Percentiles rank a stretch among this genome's conserved stretches.
Conservation (phyloP, 2,113 vertebrate species). For the Percopsis transmontana region DNA sequence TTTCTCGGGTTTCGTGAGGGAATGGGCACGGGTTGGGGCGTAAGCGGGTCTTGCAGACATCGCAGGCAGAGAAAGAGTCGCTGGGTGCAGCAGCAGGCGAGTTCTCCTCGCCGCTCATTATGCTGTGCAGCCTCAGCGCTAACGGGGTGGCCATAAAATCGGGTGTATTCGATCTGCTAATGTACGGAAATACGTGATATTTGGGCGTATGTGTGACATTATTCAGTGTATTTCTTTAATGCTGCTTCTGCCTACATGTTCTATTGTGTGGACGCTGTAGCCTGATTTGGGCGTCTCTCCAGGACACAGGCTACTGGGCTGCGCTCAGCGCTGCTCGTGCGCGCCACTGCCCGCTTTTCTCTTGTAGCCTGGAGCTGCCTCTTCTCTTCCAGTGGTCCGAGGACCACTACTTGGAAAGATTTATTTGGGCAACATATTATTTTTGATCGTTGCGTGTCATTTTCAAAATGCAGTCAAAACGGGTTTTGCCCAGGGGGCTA, state of each 20-base stretch:
- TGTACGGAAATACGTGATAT: neutral
- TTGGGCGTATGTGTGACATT: slow-evolving; percentile 1
- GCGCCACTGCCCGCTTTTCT: slow-evolving; percentile 69
- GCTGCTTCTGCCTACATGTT: slow-evolving; percentile 48
- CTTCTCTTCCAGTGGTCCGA: slow-evolving; percentile 48
- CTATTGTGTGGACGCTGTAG: slow-evolving; percentile 72
- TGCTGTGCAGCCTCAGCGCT: slow-evolving; percentile 62
- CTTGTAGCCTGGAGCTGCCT: slow-evolving; percentile 59
- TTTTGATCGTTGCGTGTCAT: neutral
- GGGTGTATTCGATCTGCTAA: slow-evolving; percentile 61
- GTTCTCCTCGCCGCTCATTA: slow-evolving; percentile 66
- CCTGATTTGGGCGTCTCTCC: slow-evolving; percentile 80
- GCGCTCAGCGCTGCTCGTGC: slow-evolving; percentile 45
- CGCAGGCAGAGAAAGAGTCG: slow-evolving; percentile 63
- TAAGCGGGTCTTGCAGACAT: slow-evolving; percentile 74
- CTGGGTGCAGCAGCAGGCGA: slow-evolving; percentile 60
- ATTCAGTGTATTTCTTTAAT: slow-evolving; percentile 24
- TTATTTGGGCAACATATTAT: neutral
- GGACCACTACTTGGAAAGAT: slow-evolving; percentile 1
- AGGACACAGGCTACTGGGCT: slow-evolving; percentile 64
- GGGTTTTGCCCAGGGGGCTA: slow-evolving; percentile 57
- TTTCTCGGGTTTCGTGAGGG: slow-evolving; percentile 25
- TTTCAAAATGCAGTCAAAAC: slow-evolving; percentile 18
- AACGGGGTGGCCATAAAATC: slow-evolving; percentile 49
- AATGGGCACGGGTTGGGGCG: slow-evolving; percentile 61